These are phyloP conservation scores for Ptilorrhoa leucosticta DNA, from an alignment of 2,113 vertebrate genomes.

Conservation along the genomic window DNA sequence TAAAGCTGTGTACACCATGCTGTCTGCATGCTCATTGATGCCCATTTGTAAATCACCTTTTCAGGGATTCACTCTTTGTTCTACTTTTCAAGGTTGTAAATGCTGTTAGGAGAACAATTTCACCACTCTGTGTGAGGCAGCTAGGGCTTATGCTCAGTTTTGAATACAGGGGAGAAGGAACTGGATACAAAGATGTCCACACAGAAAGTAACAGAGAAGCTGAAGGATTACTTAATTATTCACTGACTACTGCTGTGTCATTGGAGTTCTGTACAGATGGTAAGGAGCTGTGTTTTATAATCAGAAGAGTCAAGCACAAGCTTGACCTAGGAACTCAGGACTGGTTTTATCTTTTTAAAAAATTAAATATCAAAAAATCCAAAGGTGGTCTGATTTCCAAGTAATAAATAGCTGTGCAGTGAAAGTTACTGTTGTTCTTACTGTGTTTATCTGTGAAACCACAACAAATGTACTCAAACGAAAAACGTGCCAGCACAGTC, in stretches of 20 bases:
- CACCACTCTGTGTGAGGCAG: background rate
- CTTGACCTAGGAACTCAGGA: background rate
- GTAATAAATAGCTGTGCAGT: background rate
- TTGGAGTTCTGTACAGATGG: background rate
- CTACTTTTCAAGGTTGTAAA: background rate
- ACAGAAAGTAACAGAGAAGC: background rate
- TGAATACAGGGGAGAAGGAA: background rate
- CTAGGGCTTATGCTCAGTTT: background rate
- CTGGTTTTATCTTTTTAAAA: rapidly evolving
- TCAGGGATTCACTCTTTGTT: background rate
- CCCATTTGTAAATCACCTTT: background rate
- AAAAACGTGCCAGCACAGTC: background rate
- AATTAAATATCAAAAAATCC: background rate
- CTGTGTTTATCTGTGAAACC: background rate
- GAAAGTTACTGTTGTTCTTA: background rate
- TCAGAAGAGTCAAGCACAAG: background rate
- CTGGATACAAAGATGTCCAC: background rate
- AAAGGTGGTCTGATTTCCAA: background rate
- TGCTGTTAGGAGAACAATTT: background rate
- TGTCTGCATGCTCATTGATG: background rate
- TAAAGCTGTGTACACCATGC: background rate
- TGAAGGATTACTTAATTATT: background rate
- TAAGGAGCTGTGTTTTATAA: background rate
- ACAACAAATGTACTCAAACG: background rate
- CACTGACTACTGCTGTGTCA: background rate